Evolutionary conservation across 2,797 vertebrate species (phyloP).

Genomic region (Rachycentron canadum): DNA sequence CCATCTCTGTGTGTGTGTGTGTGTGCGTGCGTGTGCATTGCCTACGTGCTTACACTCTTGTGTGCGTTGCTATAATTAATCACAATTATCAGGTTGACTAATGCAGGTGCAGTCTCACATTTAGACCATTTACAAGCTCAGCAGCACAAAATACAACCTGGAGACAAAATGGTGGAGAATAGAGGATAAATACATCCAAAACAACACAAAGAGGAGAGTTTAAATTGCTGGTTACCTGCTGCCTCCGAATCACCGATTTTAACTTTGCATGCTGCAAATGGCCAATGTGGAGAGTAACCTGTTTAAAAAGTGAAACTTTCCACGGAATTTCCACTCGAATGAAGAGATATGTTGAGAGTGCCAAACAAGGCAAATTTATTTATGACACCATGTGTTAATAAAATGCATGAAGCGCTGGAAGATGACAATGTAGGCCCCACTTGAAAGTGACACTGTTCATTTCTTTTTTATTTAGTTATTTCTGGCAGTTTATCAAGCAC

Average conservation of each 20-base stretch:
- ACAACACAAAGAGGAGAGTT: constrained; percentile 25
- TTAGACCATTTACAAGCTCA: constrained; percentile 77
- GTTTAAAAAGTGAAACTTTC: constrained; percentile 20
- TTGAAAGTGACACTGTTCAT: constrained; percentile 65
- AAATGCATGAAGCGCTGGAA: constrained; percentile 38
- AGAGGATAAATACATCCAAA: constrained; percentile 33
- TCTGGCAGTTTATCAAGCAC: constrained; percentile 72
- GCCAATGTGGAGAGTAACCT: neutral
- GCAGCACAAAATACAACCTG: constrained; percentile 59
- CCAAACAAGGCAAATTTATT: constrained; percentile 50
- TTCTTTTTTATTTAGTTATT: constrained; percentile 35
- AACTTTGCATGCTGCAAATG: neutral
- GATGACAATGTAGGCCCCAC: constrained; percentile 65
- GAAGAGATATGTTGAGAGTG: constrained; percentile 5
- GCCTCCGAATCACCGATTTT: constrained; percentile 6
- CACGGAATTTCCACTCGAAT: neutral
- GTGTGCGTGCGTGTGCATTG: constrained; percentile 7
- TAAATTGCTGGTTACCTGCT: constrained; percentile 11
- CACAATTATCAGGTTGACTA: constrained; percentile 83
- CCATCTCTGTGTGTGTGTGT: constrained; percentile 11
- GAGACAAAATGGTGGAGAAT: constrained; percentile 69
- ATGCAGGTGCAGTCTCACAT: constrained; percentile 78
- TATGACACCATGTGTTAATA: constrained; percentile 49
- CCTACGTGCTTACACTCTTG: constrained; percentile 12
- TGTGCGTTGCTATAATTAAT: constrained; percentile 77